Evolutionary conservation across 2,113 vertebrate genomes (phyloP).

Genomic region (Hypocryptadius cinnamomeus): DNA sequence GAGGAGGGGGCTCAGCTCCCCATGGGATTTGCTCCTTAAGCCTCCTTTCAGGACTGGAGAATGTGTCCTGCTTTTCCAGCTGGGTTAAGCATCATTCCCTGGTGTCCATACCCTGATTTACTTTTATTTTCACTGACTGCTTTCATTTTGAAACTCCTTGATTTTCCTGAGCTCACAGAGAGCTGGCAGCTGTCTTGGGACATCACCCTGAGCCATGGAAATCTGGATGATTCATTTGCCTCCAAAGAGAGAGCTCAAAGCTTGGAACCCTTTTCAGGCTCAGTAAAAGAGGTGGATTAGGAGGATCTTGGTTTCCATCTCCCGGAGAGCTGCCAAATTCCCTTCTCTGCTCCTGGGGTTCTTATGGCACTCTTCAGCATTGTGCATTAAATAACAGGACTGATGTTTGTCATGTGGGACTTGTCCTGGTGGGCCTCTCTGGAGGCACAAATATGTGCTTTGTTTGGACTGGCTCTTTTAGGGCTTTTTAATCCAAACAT

Average conservation of each 20-base stretch:
- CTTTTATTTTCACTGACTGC: not conserved
- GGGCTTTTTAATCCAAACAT: not conserved
- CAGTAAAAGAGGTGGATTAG: not conserved
- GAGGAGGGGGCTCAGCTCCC: not conserved
- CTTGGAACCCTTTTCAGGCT: not conserved
- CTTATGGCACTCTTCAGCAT: not conserved
- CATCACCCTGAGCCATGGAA: conserved; percentile 28
- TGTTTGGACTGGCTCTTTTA: not conserved
- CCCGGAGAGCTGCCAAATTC: not conserved
- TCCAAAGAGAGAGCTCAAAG: not conserved
- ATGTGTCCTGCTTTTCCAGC: not conserved
- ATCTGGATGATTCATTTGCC: conserved; percentile 27
- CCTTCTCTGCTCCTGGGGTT: not conserved
- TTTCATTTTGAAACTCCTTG: not conserved
- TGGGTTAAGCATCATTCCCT: not conserved
- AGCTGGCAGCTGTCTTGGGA: conserved; percentile 42
- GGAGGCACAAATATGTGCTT: not conserved
- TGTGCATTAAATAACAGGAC: not conserved
- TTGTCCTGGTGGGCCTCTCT: not conserved
- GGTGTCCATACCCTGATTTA: not conserved
- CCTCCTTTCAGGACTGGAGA: not conserved
- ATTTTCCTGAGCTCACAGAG: not conserved
- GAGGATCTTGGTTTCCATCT: conserved; percentile 9
- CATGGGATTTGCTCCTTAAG: not conserved
- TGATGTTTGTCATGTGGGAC: not conserved